These are phyloP conservation scores for Bilobella aurantiaca DNA, from an alignment of 1,140 invertebrate genomes.

Conservation along the genomic window DNA sequence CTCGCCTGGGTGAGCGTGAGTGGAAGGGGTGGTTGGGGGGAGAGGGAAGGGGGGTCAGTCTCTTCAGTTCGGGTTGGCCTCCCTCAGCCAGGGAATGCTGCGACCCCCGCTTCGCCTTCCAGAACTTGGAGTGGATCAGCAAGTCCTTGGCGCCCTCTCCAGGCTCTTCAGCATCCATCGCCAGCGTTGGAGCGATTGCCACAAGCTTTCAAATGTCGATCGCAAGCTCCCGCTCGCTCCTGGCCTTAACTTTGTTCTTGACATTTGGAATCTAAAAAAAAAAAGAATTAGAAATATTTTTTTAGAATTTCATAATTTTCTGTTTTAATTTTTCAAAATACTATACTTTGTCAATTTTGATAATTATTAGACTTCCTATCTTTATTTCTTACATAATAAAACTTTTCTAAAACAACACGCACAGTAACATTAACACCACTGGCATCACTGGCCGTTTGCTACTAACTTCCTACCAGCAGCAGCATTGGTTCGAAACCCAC, in stretches of 20 bases:
- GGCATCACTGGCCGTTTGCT: too few relatives aligned
- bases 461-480: too few relatives aligned
- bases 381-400: too few relatives aligned
- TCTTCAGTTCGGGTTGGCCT: slow-evolving; percentile 1
- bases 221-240: too few relatives aligned
- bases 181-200: not conserved
- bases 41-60: not conserved
- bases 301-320: too few relatives aligned
- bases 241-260: not conserved
- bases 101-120: slow-evolving; percentile 29
- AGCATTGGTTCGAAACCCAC: too few relatives aligned
- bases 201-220: not conserved
- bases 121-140: slow-evolving; percentile 33
- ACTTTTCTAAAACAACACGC: too few relatives aligned
- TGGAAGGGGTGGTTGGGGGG: not conserved
- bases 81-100: slow-evolving; percentile 8
- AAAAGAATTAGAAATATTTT: not conserved
- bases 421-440: too few relatives aligned
- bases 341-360: too few relatives aligned
- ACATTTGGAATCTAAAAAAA: slow-evolving; percentile 23
- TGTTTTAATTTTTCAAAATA: too few relatives aligned
- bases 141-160: slow-evolving; percentile 24
- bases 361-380: too few relatives aligned
- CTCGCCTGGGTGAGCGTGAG: not conserved
- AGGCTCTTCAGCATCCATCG: slow-evolving; percentile 25